These are phyloP conservation scores for Marcusenius ussheri DNA, from an alignment of 2,113 vertebrate species.

Conservation along the genomic window DNA sequence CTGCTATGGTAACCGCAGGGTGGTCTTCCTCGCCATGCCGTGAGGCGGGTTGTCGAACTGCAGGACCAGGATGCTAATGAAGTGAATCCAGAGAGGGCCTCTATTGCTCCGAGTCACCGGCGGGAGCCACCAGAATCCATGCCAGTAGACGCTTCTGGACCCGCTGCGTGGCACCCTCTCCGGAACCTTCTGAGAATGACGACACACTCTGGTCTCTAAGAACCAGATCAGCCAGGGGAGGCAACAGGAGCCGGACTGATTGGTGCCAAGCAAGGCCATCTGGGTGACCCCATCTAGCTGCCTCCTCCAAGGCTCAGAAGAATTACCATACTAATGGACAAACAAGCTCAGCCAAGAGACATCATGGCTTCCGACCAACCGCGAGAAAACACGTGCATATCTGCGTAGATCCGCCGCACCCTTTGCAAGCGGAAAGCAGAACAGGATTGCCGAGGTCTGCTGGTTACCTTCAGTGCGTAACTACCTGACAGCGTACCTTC, in stretches of 20 bases:
- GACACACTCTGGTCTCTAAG: neutral
- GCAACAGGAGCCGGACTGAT: neutral
- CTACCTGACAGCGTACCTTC: neutral
- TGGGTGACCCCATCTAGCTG: neutral
- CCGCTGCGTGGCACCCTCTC: neutral
- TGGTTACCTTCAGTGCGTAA: slow-evolving; percentile 17
- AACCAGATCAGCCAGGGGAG: neutral
- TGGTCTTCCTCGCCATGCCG: neutral
- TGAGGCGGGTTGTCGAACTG: neutral
- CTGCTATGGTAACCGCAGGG: neutral
- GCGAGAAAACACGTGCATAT: neutral
- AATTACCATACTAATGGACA: slow-evolving; percentile 4
- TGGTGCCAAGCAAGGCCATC: neutral
- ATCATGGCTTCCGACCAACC: neutral
- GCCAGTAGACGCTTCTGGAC: neutral
- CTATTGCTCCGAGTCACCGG: neutral
- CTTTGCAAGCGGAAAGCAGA: slow-evolving; percentile 11
- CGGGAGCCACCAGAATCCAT: neutral
- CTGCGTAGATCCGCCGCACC: neutral
- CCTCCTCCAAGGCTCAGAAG: neutral
- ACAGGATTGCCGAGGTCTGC: neutral
- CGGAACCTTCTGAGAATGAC: neutral
- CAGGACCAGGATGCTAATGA: neutral
- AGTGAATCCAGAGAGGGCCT: neutral
- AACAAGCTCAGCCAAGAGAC: neutral